These are phyloP conservation scores for Rhea americana DNA, from an alignment of 2,113 vertebrate species.

Conservation along the genomic window DNA sequence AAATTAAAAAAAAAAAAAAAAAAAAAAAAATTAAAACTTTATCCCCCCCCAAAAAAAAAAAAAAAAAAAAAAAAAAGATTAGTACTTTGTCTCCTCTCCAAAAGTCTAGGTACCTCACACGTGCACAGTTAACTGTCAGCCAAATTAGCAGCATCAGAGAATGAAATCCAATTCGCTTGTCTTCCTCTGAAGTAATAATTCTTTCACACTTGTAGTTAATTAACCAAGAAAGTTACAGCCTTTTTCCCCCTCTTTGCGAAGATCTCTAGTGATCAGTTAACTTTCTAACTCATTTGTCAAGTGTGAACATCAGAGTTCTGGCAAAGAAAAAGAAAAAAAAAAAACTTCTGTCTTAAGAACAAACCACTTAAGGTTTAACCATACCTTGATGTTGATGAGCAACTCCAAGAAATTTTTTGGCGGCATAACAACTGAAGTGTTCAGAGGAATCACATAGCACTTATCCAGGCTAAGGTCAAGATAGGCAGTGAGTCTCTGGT, in stretches of 20 bases:
- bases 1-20: not conserved
- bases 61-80: too few species aligned
- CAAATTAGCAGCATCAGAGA: not conserved
- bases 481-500: slow-evolving; percentile 92
- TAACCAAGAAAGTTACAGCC: not conserved
- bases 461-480: slow-evolving; percentile 94
- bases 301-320: not conserved
- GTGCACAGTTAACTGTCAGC: not conserved
- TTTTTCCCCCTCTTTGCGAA: not conserved
- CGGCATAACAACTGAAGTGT: slow-evolving; percentile 95
- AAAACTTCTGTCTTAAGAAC: not conserved
- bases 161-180: not conserved
- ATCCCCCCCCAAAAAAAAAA: too few species aligned
- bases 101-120: not conserved
- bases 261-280: not conserved
- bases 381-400: slow-evolving; percentile 92
- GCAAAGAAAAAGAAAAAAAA: not conserved
- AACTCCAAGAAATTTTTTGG: slow-evolving; percentile 92
- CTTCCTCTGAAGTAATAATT: not conserved
- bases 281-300: not conserved
- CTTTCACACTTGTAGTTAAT: not conserved
- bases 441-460: slow-evolving; percentile 95
- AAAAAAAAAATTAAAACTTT: not conserved
- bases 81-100: not conserved
- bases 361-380: not conserved